phyloP scores from a whole-genome alignment of 1,140 invertebrate species.

The Macrotrachela quadricornifera region DNA sequence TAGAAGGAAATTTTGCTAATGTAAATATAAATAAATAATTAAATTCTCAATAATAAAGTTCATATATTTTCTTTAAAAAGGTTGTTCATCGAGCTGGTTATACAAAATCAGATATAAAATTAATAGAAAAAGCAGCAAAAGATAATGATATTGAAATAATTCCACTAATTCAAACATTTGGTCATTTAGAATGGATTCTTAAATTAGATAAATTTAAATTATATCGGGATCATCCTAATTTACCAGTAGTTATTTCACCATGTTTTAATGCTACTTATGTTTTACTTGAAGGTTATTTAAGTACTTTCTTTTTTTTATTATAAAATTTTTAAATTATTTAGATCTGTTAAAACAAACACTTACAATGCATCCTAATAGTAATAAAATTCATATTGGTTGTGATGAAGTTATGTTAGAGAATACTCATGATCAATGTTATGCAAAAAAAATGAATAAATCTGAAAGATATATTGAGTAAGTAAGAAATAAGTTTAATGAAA shows the following conservation, averaged over 20 bases:
- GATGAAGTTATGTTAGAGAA: constrained; percentile 3
- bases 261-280: constrained; percentile 3
- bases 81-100: neutral
- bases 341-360: neutral
- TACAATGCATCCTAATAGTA: neutral
- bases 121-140: neutral
- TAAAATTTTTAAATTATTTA: neutral
- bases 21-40: too few species aligned
- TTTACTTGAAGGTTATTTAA: too few species aligned
- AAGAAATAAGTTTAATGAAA: neutral
- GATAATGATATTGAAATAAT: constrained; percentile 1
- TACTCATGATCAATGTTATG: neutral
- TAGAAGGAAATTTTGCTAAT: constrained; percentile 38
- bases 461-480: too few species aligned
- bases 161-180: constrained; percentile 7
- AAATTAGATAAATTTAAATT: constrained; percentile 3
- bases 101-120: neutral
- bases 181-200: constrained; percentile 6
- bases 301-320: neutral
- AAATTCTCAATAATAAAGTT: too few species aligned
- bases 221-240: neutral
- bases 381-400: constrained; percentile 7
- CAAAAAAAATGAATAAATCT: too few species aligned
- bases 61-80: too few species aligned
- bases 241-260: constrained; percentile 1